These are phyloP conservation scores for Rhynchonema sp. DNA, from an alignment of 2,888 invertebrate species.

Conservation along the genomic window DNA sequence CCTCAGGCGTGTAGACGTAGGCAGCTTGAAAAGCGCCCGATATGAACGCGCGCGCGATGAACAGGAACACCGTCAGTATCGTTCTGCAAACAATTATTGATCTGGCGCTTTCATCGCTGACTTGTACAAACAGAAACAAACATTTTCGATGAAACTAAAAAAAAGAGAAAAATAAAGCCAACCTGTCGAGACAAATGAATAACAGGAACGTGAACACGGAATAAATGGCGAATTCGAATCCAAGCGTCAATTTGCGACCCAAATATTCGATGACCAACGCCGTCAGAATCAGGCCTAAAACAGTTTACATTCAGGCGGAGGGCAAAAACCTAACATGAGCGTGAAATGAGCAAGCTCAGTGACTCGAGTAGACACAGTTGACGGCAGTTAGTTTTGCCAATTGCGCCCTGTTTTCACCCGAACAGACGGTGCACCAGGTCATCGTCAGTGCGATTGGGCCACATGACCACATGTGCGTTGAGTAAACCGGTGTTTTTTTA, in stretches of 20 bases:
- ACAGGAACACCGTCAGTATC: slow-evolving; percentile 54
- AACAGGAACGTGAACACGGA: slow-evolving; percentile 47
- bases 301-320: not conserved
- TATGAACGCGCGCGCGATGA: slow-evolving; percentile 69
- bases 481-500: too few relatives aligned
- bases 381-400: too few relatives aligned
- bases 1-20: slow-evolving; percentile 83
- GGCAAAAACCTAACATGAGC: too few relatives aligned
- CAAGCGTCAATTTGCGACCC: slow-evolving; percentile 78
- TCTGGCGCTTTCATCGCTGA: too few relatives aligned
- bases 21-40: slow-evolving; percentile 85
- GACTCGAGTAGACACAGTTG: too few relatives aligned
- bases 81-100: slow-evolving; percentile 11
- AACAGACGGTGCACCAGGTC: too few relatives aligned
- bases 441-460: too few relatives aligned
- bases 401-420: too few relatives aligned
- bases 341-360: too few relatives aligned
- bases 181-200: slow-evolving; percentile 41
- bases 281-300: slow-evolving; percentile 58
- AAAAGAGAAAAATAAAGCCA: not conserved
- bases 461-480: too few relatives aligned
- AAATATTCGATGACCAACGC: slow-evolving; percentile 69
- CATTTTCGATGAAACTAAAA: not conserved
- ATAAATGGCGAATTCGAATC: slow-evolving; percentile 68
- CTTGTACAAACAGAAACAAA: not conserved